Percentiles rank a stretch among this genome's conserved stretches.
These are phyloP conservation scores for Lepidurus arcticus DNA, from an alignment of 1,140 invertebrate species.

Conservation along the genomic window DNA sequence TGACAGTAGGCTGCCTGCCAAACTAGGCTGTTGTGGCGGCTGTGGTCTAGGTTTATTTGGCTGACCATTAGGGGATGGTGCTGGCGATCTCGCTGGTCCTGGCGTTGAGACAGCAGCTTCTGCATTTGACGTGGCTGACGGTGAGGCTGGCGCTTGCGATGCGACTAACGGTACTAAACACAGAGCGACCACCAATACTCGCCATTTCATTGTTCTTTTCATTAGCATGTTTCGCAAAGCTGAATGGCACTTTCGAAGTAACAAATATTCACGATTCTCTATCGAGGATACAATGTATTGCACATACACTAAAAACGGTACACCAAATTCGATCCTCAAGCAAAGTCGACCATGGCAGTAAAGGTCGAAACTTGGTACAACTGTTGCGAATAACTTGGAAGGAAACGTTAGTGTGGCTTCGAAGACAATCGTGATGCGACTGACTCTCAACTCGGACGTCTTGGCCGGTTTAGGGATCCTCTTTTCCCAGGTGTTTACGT, in stretches of 20 bases:
- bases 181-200: background rate
- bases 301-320: background rate
- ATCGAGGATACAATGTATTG: background rate
- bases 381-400: too few relatives aligned
- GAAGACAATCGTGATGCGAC: background rate
- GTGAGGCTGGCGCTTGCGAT: background rate
- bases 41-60: background rate
- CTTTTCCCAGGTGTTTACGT: background rate
- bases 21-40: conserved; percentile 20
- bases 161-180: conserved; percentile 14
- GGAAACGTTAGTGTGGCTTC: background rate
- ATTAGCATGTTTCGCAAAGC: background rate
- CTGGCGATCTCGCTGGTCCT: background rate
- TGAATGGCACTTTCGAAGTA: background rate
- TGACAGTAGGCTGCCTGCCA: conserved; percentile 13
- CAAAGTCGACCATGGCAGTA: background rate
- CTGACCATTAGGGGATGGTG: background rate
- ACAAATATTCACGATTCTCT: too few relatives aligned
- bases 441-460: conserved; percentile 13
- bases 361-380: too few relatives aligned
- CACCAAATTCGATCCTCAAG: background rate
- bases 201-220: background rate
- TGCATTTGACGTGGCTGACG: background rate
- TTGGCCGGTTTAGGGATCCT: background rate
- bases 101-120: background rate